These are phyloP conservation scores for Eulithis prunata DNA, from an alignment of 2,888 invertebrate genomes.

Conservation along the genomic window DNA sequence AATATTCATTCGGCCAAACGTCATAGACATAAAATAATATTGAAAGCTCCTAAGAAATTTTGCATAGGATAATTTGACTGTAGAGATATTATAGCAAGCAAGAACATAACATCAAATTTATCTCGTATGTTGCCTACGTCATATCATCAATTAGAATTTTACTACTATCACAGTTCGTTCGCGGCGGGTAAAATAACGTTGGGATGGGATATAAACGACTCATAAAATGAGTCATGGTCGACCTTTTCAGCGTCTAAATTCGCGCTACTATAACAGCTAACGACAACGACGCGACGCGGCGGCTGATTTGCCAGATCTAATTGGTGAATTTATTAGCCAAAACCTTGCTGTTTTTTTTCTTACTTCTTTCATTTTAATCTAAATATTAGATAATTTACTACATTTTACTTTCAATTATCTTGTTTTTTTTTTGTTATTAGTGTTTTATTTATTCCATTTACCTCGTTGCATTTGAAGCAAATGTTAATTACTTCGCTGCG, in stretches of 20 bases:
- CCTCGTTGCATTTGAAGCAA: constrained; percentile 54
- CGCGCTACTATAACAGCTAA: constrained; percentile 60
- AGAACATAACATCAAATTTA: constrained; percentile 15
- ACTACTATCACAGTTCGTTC: constrained; percentile 36
- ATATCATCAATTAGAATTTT: constrained; percentile 31
- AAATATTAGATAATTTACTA: neutral
- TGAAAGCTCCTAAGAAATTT: constrained; percentile 1
- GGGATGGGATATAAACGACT: constrained; percentile 43
- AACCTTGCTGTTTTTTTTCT: constrained; percentile 1
- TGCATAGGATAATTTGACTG: constrained; percentile 5
- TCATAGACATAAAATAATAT: neutral
- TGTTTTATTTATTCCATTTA: constrained; percentile 20
- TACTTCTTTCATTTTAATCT: constrained; percentile 25
- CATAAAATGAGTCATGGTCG: constrained; percentile 68
- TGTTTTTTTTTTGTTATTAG: too few species aligned
- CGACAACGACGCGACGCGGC: constrained; percentile 50
- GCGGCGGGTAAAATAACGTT: constrained; percentile 29
- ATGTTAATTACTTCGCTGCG: constrained; percentile 58
- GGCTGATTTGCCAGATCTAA: constrained; percentile 23
- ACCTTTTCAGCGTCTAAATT: constrained; percentile 78
- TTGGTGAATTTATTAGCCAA: constrained; percentile 19
- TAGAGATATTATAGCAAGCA: constrained; percentile 12
- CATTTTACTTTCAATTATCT: too few species aligned
- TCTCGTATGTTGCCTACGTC: constrained; percentile 19
- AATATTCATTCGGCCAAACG: neutral